Percentiles rank a stretch among this genome's conserved stretches.
Conservation (phyloP, 1,140 invertebrate species). For the Marisa cornuarietis region DNA sequence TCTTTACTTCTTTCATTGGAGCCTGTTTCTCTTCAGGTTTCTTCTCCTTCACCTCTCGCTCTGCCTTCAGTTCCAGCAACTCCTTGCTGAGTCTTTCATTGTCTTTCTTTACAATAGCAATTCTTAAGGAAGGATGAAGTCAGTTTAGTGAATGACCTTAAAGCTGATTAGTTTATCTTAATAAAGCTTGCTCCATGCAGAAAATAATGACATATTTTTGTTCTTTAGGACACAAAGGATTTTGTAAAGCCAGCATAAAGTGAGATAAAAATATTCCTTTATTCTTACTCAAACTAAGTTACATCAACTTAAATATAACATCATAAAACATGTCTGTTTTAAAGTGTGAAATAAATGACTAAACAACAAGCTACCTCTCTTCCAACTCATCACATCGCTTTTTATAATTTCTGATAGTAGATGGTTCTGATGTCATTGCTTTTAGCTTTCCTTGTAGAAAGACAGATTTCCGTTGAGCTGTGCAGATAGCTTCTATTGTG, state of each 20-base stretch:
- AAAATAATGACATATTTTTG: too few species aligned
- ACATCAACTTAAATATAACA: too few species aligned
- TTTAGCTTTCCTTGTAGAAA: constrained; percentile 61
- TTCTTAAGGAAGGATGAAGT: constrained; percentile 34
- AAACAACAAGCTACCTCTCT: constrained; percentile 45
- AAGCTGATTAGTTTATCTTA: too few species aligned
- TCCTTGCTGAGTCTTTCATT: constrained; percentile 57
- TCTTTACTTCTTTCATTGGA: constrained; percentile 56
- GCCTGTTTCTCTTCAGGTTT: constrained; percentile 46
- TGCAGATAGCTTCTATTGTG: constrained; percentile 60
- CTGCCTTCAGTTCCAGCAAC: constrained; percentile 37
- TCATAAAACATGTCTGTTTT: too few species aligned
- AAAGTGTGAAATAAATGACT: too few species aligned
- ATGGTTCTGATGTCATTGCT: constrained; percentile 62
- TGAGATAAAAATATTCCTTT: too few species aligned
- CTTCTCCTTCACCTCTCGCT: constrained; percentile 48
- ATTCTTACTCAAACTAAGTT: too few species aligned
- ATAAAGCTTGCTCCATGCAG: too few species aligned
- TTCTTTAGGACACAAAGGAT: too few species aligned
- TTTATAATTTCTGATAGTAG: constrained; percentile 60
- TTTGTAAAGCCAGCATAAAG: too few species aligned
- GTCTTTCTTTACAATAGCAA: constrained; percentile 50
- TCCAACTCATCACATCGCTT: constrained; percentile 60
- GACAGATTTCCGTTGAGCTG: constrained; percentile 54
- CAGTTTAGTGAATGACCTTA: too few species aligned